Conservation (phyloP, 1,140 invertebrate genomes). For the Drosophila punjabiensis region DNA sequence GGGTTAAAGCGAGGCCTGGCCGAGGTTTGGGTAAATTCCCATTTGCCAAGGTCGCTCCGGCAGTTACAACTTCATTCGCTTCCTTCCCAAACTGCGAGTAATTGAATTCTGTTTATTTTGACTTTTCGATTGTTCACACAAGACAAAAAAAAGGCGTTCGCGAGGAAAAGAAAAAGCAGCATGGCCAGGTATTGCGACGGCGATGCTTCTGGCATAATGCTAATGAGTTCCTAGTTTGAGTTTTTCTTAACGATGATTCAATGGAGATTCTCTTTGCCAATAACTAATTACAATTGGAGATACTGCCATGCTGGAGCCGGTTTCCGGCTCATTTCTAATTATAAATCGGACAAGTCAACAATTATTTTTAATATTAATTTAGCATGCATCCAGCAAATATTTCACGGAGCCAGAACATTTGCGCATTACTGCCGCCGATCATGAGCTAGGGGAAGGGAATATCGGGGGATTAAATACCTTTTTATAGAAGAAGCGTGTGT, state of each 20-base stretch:
- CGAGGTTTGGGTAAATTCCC: conserved; percentile 26
- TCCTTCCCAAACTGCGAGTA: conserved; percentile 37
- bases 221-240: conserved; percentile 73
- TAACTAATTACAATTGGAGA: conserved; percentile 67
- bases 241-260: conserved; percentile 68
- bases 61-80: conserved; percentile 74
- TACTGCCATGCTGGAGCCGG: conserved; percentile 39
- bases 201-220: conserved; percentile 51
- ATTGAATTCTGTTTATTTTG: conserved; percentile 79
- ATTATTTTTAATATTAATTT: conserved; percentile 76
- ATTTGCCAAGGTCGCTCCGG: conserved; percentile 61
- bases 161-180: conserved; percentile 5
- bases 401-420: conserved; percentile 62
- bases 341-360: conserved; percentile 66
- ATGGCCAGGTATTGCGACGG: conserved; percentile 53
- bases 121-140: conserved; percentile 79
- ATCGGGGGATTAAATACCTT: conserved; percentile 21
- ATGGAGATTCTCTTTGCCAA: conserved; percentile 43
- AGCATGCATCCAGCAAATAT: conserved; percentile 57
- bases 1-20: conserved; percentile 22
- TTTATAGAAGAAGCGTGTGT: conserved; percentile 21
- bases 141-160: conserved; percentile 35
- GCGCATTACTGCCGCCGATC: conserved; percentile 22
- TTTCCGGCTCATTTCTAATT: conserved; percentile 80
- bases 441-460: conserved; percentile 2